Evolutionary conservation across 2,797 vertebrate species (phyloP), one percentile per base, ranked within the genome.

Genomic region (Argyrosomus regius): DNA sequence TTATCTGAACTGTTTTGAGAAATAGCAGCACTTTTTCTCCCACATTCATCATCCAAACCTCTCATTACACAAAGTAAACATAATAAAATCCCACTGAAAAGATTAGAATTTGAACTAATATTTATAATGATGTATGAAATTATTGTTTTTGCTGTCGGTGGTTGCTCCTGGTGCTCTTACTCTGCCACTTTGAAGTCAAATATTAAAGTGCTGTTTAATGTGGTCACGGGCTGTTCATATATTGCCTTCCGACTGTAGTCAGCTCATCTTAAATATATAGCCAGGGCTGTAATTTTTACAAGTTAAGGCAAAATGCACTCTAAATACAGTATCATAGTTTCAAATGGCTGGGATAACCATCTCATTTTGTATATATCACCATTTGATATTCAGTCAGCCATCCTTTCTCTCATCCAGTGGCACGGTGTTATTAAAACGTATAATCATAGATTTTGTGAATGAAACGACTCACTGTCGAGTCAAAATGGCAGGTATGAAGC

Each of bases 311-410:
- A 95, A 96, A 96, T 94, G 92, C 90, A 83, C 92, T 93, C 92
- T 96, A 96, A 96, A 92, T 94, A 95, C 95, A 96, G 96, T 95
- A 96, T 95, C 94, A 88, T 82, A 72, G 88, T 95, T 95, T 96
- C 94, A 96, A 91, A 92, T 92, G 85, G 86, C 86, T 86, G 75
- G 82, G 86, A 91, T 88, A 91, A 88, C 88, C 86, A 78, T 94
- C 94, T 94, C 88, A 92, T 94, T 94, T 90, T 84, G 81, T 83
- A 87, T 87, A 87, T 89, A 91, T 92, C 85, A 85, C 81, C 87
- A 90, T 91, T 82, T 93, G 90, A 94, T 93, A 92, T 92, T 86
- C 89, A 81, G 78, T 81, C 87, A 90, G 84, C 76, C 88, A 83
- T 88, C 54, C 80, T 86, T 91, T 91, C 88, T 90, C 87, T 87